Evolutionary conservation across 2,888 invertebrate species (phyloP).

Genomic region (Muscina levida): DNA sequence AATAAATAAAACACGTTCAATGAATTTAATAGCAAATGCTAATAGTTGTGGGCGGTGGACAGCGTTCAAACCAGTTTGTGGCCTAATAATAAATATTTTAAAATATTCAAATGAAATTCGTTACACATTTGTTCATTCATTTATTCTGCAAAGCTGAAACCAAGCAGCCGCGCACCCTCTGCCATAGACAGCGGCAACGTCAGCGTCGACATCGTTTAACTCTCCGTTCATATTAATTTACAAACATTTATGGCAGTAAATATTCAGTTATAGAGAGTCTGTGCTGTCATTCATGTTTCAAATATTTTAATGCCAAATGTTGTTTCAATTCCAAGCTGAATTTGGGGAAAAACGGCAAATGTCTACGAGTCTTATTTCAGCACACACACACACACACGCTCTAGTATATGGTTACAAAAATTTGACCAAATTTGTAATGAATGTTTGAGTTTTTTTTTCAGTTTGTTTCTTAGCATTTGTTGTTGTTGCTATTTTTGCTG

Average conservation of each 20-base stretch:
- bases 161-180: background rate
- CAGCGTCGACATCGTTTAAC: too few species aligned
- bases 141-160: background rate
- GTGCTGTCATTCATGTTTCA: slow-evolving; percentile 22
- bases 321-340: background rate
- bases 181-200: background rate
- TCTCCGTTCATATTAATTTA: too few species aligned
- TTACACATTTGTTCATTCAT: background rate
- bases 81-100: too few species aligned
- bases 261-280: too few species aligned
- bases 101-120: slow-evolving; percentile 24
- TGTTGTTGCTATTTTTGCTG: too few species aligned
- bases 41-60: too few species aligned
- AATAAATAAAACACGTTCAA: too few species aligned
- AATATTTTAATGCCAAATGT: slow-evolving; percentile 7
- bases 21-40: too few species aligned
- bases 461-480: too few species aligned
- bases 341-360: background rate
- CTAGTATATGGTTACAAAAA: background rate
- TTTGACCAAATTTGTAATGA: slow-evolving; percentile 34
- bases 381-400: too few species aligned
- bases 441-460: background rate
- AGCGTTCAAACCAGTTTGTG: too few species aligned
- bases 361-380: background rate
- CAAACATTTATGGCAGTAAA: slow-evolving; percentile 25